These are phyloP conservation scores for Petaurus breviceps DNA, from an alignment of 2,113 vertebrate genomes.

Conservation along the genomic window DNA sequence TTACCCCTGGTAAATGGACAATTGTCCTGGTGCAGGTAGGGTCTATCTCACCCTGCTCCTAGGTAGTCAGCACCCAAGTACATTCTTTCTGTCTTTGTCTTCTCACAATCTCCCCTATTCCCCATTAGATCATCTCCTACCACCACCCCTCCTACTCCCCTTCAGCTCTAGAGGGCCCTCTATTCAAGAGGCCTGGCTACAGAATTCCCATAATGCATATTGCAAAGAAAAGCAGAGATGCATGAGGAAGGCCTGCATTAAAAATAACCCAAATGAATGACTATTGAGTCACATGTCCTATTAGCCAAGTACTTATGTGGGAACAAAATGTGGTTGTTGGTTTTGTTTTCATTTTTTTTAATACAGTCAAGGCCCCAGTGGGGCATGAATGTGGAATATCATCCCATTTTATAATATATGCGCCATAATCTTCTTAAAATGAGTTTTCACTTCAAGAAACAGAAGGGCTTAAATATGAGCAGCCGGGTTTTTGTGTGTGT, in stretches of 20 bases:
- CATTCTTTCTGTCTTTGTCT: background rate
- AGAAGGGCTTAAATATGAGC: conserved; percentile 89
- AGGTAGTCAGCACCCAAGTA: background rate
- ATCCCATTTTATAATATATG: conserved; percentile 88
- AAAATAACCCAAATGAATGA: conserved; percentile 79
- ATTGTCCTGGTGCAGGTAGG: background rate
- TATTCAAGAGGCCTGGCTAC: conserved; percentile 23
- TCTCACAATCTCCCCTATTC: background rate
- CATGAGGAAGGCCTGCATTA: conserved; percentile 65
- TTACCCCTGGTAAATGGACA: background rate
- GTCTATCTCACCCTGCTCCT: background rate
- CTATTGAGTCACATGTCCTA: conserved; percentile 67
- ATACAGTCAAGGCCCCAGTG: conserved; percentile 83
- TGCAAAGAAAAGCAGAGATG: conserved; percentile 53
- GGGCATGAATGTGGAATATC: conserved; percentile 86
- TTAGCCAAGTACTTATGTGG: conserved; percentile 80
- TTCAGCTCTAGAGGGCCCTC: conserved; percentile 36
- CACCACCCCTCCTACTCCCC: background rate
- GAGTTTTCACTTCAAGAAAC: conserved; percentile 91
- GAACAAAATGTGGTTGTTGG: conserved; percentile 79
- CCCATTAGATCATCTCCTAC: background rate
- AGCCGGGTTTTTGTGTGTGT: conserved; percentile 80
- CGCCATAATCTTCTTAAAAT: conserved; percentile 92
- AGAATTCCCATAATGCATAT: conserved; percentile 36
- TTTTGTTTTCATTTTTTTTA: conserved; percentile 81